Percentiles rank a stretch among this genome's conserved stretches.
Conservation (phyloP, 2,797 vertebrate genomes). For the Pseudocheirus occidentalis region DNA sequence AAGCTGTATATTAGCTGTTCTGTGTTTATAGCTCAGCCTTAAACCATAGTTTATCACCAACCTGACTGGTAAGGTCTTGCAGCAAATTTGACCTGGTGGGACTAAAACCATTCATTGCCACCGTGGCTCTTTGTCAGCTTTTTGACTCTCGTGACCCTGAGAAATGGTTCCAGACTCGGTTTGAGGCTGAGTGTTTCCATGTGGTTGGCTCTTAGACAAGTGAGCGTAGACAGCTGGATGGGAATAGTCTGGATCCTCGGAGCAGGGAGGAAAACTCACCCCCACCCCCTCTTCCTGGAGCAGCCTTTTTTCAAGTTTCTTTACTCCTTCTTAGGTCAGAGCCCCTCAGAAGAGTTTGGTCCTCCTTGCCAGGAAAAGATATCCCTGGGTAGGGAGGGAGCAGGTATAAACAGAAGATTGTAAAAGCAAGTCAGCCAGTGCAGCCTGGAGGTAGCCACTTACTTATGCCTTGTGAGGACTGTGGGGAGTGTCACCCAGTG, state of each 20-base stretch:
- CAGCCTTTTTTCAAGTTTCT: neutral
- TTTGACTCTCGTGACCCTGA: neutral
- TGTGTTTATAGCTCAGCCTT: neutral
- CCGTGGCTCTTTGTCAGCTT: neutral
- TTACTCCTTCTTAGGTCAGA: neutral
- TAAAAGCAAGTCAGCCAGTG: neutral
- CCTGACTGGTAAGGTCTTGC: neutral
- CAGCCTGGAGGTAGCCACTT: neutral
- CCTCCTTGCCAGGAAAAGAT: neutral
- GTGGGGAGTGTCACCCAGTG: neutral
- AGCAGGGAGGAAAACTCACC: neutral
- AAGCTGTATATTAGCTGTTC: neutral
- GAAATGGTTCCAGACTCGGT: neutral
- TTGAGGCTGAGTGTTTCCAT: slow-evolving; percentile 6
- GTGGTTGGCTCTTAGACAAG: slow-evolving; percentile 1
- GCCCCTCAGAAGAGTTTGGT: neutral
- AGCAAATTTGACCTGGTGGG: slow-evolving; percentile 2
- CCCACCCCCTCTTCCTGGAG: neutral
- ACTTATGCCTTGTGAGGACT: neutral
- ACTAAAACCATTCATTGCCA: slow-evolving; percentile 4
- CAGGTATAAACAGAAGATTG: neutral
- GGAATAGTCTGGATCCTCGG: neutral
- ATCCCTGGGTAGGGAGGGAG: neutral
- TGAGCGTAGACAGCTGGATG: neutral
- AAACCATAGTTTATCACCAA: neutral